phyloP scores from a whole-genome alignment of 2,888 invertebrate species.

The Hirtodrosophila alboralis region DNA sequence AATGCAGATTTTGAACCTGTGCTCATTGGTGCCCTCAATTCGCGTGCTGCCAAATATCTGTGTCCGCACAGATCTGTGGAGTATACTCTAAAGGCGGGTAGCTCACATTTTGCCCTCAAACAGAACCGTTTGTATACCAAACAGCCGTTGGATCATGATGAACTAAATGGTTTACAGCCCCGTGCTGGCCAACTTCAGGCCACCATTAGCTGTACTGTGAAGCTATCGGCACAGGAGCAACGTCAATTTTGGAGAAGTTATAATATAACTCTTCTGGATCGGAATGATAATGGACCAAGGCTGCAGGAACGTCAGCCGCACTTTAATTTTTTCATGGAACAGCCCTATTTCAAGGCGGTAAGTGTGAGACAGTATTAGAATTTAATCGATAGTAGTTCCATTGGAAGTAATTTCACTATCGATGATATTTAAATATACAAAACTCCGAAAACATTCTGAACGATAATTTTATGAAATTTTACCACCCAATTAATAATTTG shows the following conservation, averaged over 20 bases:
- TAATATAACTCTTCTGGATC: conserved; percentile 88
- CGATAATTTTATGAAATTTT: too few relatives aligned
- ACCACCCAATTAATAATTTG: too few relatives aligned
- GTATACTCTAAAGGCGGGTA: conserved; percentile 83
- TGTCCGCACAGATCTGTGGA: conserved; percentile 85
- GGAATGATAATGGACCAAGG: conserved; percentile 96
- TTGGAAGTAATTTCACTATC: too few relatives aligned
- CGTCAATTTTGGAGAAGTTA: conserved; percentile 53
- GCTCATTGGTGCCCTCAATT: conserved; percentile 84
- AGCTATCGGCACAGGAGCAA: conserved; percentile 58
- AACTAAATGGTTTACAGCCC: conserved; percentile 78
- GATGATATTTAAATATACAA: too few relatives aligned
- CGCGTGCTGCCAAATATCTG: conserved; percentile 83
- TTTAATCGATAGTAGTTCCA: not conserved
- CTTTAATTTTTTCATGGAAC: conserved; percentile 75
- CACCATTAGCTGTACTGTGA: conserved; percentile 81
- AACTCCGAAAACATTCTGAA: too few relatives aligned
- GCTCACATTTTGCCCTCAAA: conserved; percentile 82
- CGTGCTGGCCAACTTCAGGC: conserved; percentile 81
- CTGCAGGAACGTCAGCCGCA: conserved; percentile 84
- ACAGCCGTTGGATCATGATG: conserved; percentile 84
- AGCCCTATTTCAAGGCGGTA: conserved; percentile 82
- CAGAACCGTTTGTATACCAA: conserved; percentile 84
- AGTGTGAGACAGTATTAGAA: conserved; percentile 29
- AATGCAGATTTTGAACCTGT: conserved; percentile 59